Percentiles rank a stretch among this genome's conserved stretches.
Evolutionary conservation across 2,797 vertebrate species (phyloP).

Genomic region (Lagocephalus sceleratus): DNA sequence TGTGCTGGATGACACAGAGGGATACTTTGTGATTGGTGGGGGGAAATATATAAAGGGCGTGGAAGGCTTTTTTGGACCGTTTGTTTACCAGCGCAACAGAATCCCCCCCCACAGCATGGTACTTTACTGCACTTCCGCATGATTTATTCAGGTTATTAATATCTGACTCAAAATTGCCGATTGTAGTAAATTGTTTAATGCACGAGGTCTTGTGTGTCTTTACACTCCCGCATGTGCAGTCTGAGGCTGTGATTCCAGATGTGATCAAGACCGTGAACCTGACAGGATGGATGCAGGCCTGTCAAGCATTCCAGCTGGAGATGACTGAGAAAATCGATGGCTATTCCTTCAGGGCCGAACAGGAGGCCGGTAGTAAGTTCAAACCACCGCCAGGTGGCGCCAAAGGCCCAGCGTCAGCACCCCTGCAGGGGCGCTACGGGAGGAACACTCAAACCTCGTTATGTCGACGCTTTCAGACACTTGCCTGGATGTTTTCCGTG

Average conservation of each 20-base stretch:
- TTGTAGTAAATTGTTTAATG: too few relatives aligned
- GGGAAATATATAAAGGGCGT: conserved; percentile 65
- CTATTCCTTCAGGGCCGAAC: conserved; percentile 34
- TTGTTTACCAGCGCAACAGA: conserved; percentile 71
- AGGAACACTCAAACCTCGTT: not conserved
- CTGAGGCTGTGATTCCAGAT: conserved; percentile 57
- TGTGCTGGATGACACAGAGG: conserved; percentile 73
- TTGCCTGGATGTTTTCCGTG: conserved; percentile 52
- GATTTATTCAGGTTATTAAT: not conserved
- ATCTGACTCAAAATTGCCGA: not conserved
- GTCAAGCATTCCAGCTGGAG: conserved; percentile 61
- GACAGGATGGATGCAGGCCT: conserved; percentile 69
- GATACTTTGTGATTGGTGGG: conserved; percentile 79
- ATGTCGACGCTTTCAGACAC: conserved; percentile 45
- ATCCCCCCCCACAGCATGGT: conserved; percentile 53
- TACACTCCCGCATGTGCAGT: conserved; percentile 42
- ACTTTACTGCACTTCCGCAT: conserved; percentile 5
- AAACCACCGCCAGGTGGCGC: conserved; percentile 53
- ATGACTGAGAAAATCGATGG: conserved; percentile 48
- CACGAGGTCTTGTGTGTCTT: too few relatives aligned
- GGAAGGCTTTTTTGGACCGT: conserved; percentile 76
- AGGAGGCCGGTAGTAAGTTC: conserved; percentile 48
- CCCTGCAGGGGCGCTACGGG: not conserved
- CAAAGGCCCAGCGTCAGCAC: not conserved
- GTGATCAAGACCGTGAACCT: conserved; percentile 61